Evolutionary conservation across 2,797 vertebrate species (phyloP).

Genomic region (Chrosomus eos): DNA sequence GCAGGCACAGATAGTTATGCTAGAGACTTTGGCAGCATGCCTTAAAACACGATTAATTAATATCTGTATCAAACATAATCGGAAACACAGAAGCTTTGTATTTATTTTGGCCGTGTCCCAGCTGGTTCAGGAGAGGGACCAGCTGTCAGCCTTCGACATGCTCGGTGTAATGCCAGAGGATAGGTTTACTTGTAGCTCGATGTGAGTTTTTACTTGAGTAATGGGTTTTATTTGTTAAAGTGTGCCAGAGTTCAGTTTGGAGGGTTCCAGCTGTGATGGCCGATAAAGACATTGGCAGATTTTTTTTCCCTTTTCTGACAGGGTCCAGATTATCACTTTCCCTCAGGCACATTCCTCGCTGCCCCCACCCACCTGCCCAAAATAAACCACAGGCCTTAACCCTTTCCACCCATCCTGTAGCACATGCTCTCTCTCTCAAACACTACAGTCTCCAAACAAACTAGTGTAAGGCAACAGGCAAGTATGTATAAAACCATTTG

Average conservation of each 20-base stretch:
- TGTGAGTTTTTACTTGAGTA: constrained; percentile 1
- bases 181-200: neutral
- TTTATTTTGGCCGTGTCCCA: constrained; percentile 63
- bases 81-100: constrained; percentile 52
- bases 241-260: constrained; percentile 67
- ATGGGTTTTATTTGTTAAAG: constrained; percentile 33
- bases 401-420: constrained; percentile 61
- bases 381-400: constrained; percentile 81
- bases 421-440: neutral
- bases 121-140: neutral
- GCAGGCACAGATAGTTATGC: constrained; percentile 58
- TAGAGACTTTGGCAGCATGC: constrained; percentile 60
- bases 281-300: constrained; percentile 65
- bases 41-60: constrained; percentile 69
- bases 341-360: constrained; percentile 81
- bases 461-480: neutral
- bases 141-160: neutral
- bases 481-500: neutral
- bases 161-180: neutral
- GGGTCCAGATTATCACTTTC: constrained; percentile 80
- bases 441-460: neutral
- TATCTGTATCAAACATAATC: constrained; percentile 64
- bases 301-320: constrained; percentile 62
- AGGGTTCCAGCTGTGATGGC: constrained; percentile 66
- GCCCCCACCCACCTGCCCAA: constrained; percentile 82